Evolutionary conservation across 2,888 invertebrate species (phyloP).

Genomic region (Gibbula magus): DNA sequence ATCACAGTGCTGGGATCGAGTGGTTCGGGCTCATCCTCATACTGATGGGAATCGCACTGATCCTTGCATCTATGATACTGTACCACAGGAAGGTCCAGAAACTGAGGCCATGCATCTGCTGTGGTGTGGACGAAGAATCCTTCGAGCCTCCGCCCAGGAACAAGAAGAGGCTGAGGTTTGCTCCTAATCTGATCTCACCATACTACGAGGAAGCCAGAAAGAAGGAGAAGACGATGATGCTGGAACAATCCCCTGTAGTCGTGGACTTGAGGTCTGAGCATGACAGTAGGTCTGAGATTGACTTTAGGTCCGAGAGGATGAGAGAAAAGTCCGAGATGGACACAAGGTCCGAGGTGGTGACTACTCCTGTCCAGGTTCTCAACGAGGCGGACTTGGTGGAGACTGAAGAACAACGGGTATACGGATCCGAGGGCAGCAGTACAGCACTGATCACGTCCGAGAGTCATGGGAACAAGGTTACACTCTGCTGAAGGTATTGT

Average conservation of each 20-base stretch:
- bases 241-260: not conserved
- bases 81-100: not conserved
- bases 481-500: not conserved
- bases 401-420: not conserved
- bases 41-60: not conserved
- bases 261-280: not conserved
- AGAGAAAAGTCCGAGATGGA: not conserved
- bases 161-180: not conserved
- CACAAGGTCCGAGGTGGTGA: not conserved
- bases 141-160: not conserved
- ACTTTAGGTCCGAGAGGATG: not conserved
- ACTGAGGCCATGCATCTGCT: constrained; percentile 1
- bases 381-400: not conserved
- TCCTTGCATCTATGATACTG: constrained; percentile 6
- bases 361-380: too few species aligned
- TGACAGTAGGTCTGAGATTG: not conserved
- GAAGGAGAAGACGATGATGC: not conserved
- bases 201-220: not conserved
- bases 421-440: not conserved
- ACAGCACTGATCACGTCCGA: not conserved
- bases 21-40: not conserved
- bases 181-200: constrained; percentile 11
- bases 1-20: not conserved
- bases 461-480: not conserved
- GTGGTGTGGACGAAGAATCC: not conserved